Evolutionary conservation across 2,888 invertebrate genomes (phyloP), one percentile per base, ranked within the genome.

Genomic region (Drosophila hawaiiensis): DNA sequence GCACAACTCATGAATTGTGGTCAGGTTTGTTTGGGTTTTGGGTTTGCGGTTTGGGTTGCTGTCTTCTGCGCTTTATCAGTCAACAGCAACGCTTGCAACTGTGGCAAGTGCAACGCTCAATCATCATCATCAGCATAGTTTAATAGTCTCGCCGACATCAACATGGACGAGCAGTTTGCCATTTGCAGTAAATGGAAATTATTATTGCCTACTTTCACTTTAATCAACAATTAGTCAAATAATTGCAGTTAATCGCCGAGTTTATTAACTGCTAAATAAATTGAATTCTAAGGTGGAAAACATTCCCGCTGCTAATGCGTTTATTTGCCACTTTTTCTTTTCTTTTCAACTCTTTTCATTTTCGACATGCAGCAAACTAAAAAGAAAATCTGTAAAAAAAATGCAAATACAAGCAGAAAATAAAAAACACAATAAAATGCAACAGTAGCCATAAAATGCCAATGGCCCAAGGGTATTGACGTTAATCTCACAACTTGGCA

Each of bases 161-260:
- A 83, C 83, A 83, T 80, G 83, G 78, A 84, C 86, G 83, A 83
- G 54, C 73, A 61, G 83, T 83, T 80, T 55, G 25, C 53, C 55
- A 41, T 47, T n/a, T 14, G n/a, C 39, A n/a, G 39, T n/a, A n/a
- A 69, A 69, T 82, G 33, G 37, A 47, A 75, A 58, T 33, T 43
- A 28, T 28, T 16, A 25, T 19, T 28, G 50, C 49, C 47, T 47
- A 72, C 89, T 83, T 85, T 74, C 75, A 63, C 82, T 81, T 70
- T 85, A 80, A 83, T 80, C 77, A 80, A 31, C 53, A 76, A 76
- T 72, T 78, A 80, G 68, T 22, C 53, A 62, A 49, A 56, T 80
- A 68, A 73, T 69, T 25, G 28, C 70, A 1, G 35, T 54, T 80
- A 68, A 73, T 69, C 28, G 33, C 66, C 2, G 39, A 28, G 39